Evolutionary conservation across 2,113 vertebrate genomes (phyloP).

Genomic region (Mustelus asterias): DNA sequence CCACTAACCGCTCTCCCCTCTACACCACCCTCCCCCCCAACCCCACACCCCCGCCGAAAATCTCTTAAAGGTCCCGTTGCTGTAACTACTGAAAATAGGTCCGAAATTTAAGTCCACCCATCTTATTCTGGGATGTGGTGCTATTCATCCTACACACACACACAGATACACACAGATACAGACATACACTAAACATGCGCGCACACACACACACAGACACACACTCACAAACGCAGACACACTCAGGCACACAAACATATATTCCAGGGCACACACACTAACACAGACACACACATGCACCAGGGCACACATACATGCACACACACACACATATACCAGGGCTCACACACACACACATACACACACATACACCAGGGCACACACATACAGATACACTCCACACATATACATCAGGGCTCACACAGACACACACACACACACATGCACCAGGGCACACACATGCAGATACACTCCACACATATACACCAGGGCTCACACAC

Average conservation of each 20-base stretch:
- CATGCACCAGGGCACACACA: not conserved
- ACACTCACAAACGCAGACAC: too few species aligned
- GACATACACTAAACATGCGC: not conserved
- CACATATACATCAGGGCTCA: too few species aligned
- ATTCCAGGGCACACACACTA: not conserved
- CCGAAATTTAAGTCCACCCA: not conserved
- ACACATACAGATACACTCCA: not conserved
- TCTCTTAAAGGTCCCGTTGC: not conserved
- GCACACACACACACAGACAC: not conserved
- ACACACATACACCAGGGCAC: not conserved
- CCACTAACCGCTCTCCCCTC: constrained; percentile 9
- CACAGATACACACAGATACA: not conserved
- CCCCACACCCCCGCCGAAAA: not conserved
- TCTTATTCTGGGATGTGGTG: not conserved
- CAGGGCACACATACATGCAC: not conserved
- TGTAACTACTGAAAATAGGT: not conserved
- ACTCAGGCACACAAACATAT: not conserved
- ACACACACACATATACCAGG: not conserved
- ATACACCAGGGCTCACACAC: too few species aligned
- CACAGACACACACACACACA: not conserved
- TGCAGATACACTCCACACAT: not conserved
- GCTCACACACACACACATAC: not conserved
- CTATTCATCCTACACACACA: not conserved
- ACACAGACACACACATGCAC: not conserved
- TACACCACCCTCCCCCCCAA: not conserved